Evolutionary conservation across 1,140 invertebrate species (phyloP), one percentile per base, ranked within the genome.

Genomic region (Semibalanus balanoides): DNA sequence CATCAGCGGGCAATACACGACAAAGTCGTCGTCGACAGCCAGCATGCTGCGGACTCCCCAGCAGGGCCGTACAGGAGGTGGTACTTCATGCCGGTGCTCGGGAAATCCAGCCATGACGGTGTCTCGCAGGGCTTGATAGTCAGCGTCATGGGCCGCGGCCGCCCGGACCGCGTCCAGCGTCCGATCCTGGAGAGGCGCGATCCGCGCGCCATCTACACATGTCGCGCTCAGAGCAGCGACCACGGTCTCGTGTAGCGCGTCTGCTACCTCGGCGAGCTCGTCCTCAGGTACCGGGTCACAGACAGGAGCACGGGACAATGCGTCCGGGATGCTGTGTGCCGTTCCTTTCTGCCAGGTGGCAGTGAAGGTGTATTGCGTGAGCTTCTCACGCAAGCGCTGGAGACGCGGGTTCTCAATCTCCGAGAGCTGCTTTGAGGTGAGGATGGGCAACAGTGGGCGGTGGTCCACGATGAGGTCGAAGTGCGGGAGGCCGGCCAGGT

Each of bases 301-400:
- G 74, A 77, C 74, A 11, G 70, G 70, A 0, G 76, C 51, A 29
- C 75, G 79, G 22, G 76, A 75, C 19, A 77, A 40, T 25, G 74
- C 74, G 28, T 77, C 76, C 28, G 76, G 76, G 30, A 28, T 75
- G 28, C 28, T 7, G 73, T 79, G 78, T 28, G 27, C 30, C 11
- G 31, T 74, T 0, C 75, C 78, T 31, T 74, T 74, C 25, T 73
- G 74, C 77, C 78, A 79, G 28, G n/a, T 51, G 27, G 78, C 75
- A 25, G 71, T 76, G 75, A 76, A 79, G 0, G 25, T 75, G 51
- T 30, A 76, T 3, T 22, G 7, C 22, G 70, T 76, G 14, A 79
- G 31, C 31, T 76, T 74, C 75, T 77, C 76, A 25, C 76, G 74
- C 75, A 79, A 29, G 0, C 78, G 78, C 74, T 79, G 78, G 30